A percentile compares a stretch with the other conserved stretches of the same genome.
Evolutionary conservation across 2,113 vertebrate genomes (phyloP).

Genomic region (Dolichotis patagonum): DNA sequence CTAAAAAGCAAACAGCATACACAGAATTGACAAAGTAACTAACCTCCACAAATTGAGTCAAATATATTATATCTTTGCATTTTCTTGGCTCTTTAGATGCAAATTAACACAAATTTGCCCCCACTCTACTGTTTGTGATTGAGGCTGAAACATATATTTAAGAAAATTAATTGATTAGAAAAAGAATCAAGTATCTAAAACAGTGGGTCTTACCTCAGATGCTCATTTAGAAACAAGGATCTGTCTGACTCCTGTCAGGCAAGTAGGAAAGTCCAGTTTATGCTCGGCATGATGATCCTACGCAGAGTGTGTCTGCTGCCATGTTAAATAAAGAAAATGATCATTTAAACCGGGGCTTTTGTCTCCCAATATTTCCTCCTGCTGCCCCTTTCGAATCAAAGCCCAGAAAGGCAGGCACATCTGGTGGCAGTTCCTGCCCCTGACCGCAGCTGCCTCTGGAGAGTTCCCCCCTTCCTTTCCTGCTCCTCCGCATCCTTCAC

Average conservation of each 20-base stretch:
- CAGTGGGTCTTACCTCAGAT: constrained; percentile 88
- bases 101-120: constrained; percentile 66
- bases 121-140: constrained; percentile 64
- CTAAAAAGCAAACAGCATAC: constrained; percentile 69
- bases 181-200: constrained; percentile 78
- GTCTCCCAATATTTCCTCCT: constrained; percentile 87
- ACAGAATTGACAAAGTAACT: constrained; percentile 78
- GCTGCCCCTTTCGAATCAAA: constrained; percentile 84
- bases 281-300: constrained; percentile 84
- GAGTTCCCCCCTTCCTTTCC: constrained; percentile 84
- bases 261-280: constrained; percentile 86
- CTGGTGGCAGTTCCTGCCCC: constrained; percentile 84
- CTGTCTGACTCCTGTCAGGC: constrained; percentile 83
- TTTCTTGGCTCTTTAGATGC: constrained; percentile 71
- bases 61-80: constrained; percentile 82
- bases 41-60: constrained; percentile 77
- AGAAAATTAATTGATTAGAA: constrained; percentile 77
- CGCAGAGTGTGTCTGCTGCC: constrained; percentile 84
- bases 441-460: constrained; percentile 84
- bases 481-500: constrained; percentile 83
- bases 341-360: constrained; percentile 87
- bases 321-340: constrained; percentile 89
- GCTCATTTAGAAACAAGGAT: constrained; percentile 82
- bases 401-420: constrained; percentile 85
- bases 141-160: constrained; percentile 76